A percentile compares a stretch with the other conserved stretches of the same genome.
phyloP scores from a whole-genome alignment of 2,797 vertebrate species.

The Odontamblyopus lacepedii region DNA sequence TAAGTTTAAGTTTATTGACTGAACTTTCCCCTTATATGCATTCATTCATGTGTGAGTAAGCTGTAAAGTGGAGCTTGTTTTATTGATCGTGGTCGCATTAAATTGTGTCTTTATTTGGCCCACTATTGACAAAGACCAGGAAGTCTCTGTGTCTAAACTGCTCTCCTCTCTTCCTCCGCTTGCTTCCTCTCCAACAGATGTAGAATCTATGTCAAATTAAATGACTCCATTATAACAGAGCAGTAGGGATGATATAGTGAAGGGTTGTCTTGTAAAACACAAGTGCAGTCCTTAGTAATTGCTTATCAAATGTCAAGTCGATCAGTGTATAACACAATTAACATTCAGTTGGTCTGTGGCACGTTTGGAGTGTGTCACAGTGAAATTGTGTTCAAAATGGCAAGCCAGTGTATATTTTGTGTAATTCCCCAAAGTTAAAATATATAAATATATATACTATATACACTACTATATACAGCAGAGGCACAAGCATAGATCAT shows the following conservation, averaged over 20 bases:
- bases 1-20: background rate
- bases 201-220: conserved; percentile 50
- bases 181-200: conserved; percentile 28
- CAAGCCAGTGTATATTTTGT: background rate
- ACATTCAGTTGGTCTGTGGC: conserved; percentile 15
- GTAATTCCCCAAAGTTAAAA: background rate
- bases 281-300: conserved; percentile 28
- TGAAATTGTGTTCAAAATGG: conserved; percentile 30
- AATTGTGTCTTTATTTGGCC: conserved; percentile 44
- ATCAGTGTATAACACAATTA: conserved; percentile 49
- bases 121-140: conserved; percentile 44
- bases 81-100: conserved; percentile 57
- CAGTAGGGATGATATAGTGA: conserved; percentile 26
- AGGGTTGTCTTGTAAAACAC: conserved; percentile 42
- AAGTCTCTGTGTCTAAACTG: conserved; percentile 32
- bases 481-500: background rate
- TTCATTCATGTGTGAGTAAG: conserved; percentile 40
- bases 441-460: background rate
- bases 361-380: conserved; percentile 8
- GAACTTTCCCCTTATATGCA: conserved; percentile 22
- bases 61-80: conserved; percentile 60
- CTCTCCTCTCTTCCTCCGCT: conserved; percentile 28
- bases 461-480: background rate
- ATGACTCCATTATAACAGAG: conserved; percentile 36
- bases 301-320: conserved; percentile 52